phyloP scores from a whole-genome alignment of 2,113 vertebrate genomes.

The Eira barbara region DNA sequence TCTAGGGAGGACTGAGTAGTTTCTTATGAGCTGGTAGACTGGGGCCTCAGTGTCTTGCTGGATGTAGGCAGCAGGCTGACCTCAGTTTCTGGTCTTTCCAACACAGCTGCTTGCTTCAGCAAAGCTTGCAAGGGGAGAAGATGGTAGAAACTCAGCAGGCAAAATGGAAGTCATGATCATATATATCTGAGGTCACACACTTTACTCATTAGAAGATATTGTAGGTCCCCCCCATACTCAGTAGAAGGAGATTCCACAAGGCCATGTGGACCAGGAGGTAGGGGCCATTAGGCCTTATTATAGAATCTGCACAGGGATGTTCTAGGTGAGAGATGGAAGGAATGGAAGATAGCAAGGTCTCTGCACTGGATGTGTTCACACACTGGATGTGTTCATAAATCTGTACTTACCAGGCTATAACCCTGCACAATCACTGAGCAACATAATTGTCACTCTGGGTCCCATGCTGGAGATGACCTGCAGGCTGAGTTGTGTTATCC shows the following conservation, averaged over 20 bases:
- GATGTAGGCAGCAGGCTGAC: background rate
- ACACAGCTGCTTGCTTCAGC: background rate
- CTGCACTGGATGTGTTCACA: background rate
- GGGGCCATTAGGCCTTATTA: background rate
- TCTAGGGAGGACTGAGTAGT: background rate
- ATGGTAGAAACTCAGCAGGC: background rate
- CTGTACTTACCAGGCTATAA: too few species aligned
- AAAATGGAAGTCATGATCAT: background rate
- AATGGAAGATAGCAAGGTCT: background rate
- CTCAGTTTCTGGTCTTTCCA: background rate
- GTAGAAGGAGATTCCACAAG: background rate
- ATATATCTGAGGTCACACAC: background rate
- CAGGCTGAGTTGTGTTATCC: background rate
- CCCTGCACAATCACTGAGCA: background rate
- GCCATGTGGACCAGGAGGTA: background rate
- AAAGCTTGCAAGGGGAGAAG: background rate
- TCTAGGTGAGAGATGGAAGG: background rate
- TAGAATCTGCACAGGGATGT: too few species aligned
- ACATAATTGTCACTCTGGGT: background rate
- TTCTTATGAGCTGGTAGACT: background rate
- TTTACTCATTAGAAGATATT: background rate
- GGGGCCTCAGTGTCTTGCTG: background rate
- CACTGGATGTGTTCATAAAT: background rate
- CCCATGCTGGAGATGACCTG: background rate
- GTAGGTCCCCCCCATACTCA: background rate